These are phyloP conservation scores for Zosterops hypoxanthus DNA, from an alignment of 2,113 vertebrate species.

Conservation along the genomic window DNA sequence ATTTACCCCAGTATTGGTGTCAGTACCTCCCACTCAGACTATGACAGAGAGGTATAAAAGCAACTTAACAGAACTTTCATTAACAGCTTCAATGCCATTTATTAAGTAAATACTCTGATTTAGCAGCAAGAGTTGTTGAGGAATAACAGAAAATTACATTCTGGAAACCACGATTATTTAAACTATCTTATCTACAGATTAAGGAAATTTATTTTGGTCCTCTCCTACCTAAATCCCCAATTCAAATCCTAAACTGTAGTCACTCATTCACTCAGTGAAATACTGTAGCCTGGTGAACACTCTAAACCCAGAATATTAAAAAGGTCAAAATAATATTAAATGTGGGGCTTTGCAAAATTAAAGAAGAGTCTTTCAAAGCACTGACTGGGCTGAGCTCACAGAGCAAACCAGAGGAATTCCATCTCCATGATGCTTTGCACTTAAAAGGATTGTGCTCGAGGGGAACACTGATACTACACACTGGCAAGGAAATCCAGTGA, in stretches of 20 bases:
- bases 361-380: not conserved
- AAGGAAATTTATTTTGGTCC: slow-evolving; percentile 24
- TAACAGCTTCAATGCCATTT: not conserved
- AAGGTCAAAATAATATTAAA: slow-evolving; percentile 59
- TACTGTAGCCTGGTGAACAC: not conserved
- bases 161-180: not conserved
- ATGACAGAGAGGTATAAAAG: not conserved
- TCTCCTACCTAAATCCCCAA: slow-evolving; percentile 20
- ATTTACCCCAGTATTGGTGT: not conserved
- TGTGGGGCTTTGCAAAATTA: slow-evolving; percentile 37
- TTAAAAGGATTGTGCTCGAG: not conserved
- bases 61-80: not conserved
- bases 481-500: not conserved
- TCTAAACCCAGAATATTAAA: slow-evolving; percentile 63
- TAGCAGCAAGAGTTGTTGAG: not conserved
- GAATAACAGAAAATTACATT: slow-evolving; percentile 8
- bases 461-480: not conserved
- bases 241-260: slow-evolving; percentile 14
- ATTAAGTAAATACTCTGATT: not conserved
- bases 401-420: not conserved
- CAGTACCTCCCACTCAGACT: not conserved
- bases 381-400: not conserved
- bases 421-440: not conserved
- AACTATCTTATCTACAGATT: not conserved
- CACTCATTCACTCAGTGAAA: slow-evolving; percentile 14